These are phyloP conservation scores for Sylvilagus floridanus DNA, from an alignment of 2,797 vertebrate genomes.

Conservation along the genomic window DNA sequence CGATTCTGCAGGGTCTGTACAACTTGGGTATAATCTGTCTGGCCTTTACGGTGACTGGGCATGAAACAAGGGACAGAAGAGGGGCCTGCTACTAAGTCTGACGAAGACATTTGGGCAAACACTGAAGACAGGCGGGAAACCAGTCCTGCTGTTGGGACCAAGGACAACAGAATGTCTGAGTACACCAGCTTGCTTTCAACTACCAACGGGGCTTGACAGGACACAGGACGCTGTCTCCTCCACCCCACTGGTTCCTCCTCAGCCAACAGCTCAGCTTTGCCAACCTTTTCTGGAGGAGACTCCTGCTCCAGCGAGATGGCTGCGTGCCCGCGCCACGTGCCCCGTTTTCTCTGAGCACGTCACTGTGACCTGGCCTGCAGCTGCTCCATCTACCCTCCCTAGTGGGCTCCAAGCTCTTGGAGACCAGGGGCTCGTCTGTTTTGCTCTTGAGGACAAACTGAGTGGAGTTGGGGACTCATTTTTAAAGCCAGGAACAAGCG, in stretches of 20 bases:
- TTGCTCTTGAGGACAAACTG: too few relatives aligned
- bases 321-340: background rate
- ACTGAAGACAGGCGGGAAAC: background rate
- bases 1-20: background rate
- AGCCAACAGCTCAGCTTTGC: background rate
- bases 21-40: background rate
- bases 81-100: background rate
- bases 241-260: background rate
- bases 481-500: too few relatives aligned
- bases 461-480: too few relatives aligned
- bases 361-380: background rate
- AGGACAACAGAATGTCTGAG: background rate
- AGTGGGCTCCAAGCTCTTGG: background rate
- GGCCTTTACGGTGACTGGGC: background rate
- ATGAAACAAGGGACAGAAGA: background rate
- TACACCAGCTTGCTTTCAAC: background rate
- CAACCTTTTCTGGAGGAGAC: background rate
- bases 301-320: background rate
- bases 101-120: background rate
- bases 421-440: background rate
- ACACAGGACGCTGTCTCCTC: background rate
- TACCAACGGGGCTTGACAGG: background rate
- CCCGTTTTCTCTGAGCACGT: background rate
- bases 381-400: background rate
- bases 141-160: background rate